Evolutionary conservation across 2,797 vertebrate genomes (phyloP), one percentile per base, ranked within the genome.

Genomic region (Harpagifer antarcticus): DNA sequence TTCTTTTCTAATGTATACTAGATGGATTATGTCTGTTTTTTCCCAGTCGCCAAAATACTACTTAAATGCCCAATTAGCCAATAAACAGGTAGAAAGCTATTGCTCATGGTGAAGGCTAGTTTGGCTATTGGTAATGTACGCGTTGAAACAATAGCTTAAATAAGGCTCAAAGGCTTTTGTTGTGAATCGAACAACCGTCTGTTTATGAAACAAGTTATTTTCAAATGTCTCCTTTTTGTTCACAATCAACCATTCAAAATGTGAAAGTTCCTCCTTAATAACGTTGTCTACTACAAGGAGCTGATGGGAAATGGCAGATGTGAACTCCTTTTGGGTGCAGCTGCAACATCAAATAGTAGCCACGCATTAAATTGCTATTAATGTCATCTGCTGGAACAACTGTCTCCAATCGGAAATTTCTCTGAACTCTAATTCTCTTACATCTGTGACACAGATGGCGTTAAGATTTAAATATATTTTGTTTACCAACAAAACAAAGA

Each of bases 261-360:
- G 15, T 75, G 42, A 43, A 63, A 50, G 68, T 15, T 37, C 47
- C 17, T 7, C 44, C 31, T 48, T 43, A 19, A 48, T 53, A 52
- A 64, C 13, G 5, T 48, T 2, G 1, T 59, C 19, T 11, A 19
- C 37, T 31, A 59, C 56, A n/a, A 57, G 17, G 63, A 75, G 15
- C 59, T 61, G 68, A 82, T 68, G 64, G 40, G 62, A 56, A 74
- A 61, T 3, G n/a, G 65, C 78, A 80, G 65, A 61, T 84, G 82
- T 63, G 57, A 71, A 37, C 69, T 50, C 19, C 53, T 64, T 33
- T 5, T 0, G n/a, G 47, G 55, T 12, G 68, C 64, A 65, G 66
- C 71, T 80, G 74, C 52, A 48, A 60, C 61, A 68, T 52, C 31
- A 57, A 49, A 77, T 64, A 44, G 64, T 69, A 81, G 50, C 23